Percentiles rank a stretch among this genome's conserved stretches.
phyloP scores from a whole-genome alignment of 1,140 invertebrate genomes.

The Calycopis cecrops region DNA sequence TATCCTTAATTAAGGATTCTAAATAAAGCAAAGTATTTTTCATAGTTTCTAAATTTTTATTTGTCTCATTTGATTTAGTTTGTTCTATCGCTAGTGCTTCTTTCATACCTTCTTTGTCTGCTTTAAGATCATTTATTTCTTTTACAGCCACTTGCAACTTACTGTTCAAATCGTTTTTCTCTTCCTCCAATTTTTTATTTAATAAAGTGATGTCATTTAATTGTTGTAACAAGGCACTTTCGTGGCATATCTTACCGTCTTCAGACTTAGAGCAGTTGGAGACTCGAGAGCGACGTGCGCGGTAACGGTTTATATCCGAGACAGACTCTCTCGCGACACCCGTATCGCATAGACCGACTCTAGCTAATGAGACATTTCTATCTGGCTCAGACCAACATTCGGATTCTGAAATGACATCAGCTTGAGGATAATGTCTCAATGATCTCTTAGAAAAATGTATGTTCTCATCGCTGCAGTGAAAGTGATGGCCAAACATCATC shows the following conservation, averaged over 20 bases:
- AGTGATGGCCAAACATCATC: constrained; percentile 68
- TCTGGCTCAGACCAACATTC: constrained; percentile 92
- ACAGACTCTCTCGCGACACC: constrained; percentile 43
- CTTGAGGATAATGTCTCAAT: constrained; percentile 41
- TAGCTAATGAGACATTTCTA: constrained; percentile 83
- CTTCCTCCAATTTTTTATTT: constrained; percentile 44
- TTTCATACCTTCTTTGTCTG: constrained; percentile 50
- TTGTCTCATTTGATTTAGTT: constrained; percentile 33
- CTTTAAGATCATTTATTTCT: constrained; percentile 47
- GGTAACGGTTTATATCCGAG: constrained; percentile 40
- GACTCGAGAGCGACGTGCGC: constrained; percentile 44
- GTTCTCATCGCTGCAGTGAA: constrained; percentile 47
- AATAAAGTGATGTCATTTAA: constrained; percentile 38
- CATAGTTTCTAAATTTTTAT: constrained; percentile 39
- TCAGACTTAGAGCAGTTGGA: constrained; percentile 61
- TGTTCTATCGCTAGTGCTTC: constrained; percentile 33
- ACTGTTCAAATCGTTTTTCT: constrained; percentile 44
- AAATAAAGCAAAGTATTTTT: constrained; percentile 36
- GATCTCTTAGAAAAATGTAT: constrained; percentile 36
- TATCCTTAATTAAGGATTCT: constrained; percentile 41
- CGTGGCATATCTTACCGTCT: constrained; percentile 41
- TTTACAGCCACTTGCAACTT: constrained; percentile 46
- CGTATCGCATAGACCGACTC: constrained; percentile 81
- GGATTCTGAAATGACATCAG: constrained; percentile 80
- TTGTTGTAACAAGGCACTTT: constrained; percentile 45